These are phyloP conservation scores for Scolopax mira DNA, from an alignment of 2,113 vertebrate species.

Conservation along the genomic window DNA sequence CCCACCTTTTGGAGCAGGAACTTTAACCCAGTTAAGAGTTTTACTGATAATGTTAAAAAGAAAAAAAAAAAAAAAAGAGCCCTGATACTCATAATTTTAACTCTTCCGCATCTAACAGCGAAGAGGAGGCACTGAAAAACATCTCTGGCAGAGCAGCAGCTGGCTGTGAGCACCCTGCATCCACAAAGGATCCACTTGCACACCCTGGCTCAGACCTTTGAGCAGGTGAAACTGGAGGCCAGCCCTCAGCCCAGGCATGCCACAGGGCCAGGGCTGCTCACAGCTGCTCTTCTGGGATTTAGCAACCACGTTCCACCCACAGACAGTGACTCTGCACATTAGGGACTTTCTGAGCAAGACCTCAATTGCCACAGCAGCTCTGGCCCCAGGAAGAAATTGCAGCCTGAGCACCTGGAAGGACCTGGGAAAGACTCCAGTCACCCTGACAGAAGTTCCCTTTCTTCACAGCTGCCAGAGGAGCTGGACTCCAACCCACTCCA, in stretches of 20 bases:
- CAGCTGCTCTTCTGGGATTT: not conserved
- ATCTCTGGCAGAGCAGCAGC: not conserved
- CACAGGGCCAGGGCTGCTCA: accelerated
- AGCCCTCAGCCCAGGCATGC: accelerated
- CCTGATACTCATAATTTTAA: not conserved
- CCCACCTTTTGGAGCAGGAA: slow-evolving; percentile 36
- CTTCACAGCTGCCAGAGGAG: not conserved
- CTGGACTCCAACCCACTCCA: not conserved
- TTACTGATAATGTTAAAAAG: not conserved
- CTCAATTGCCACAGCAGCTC: not conserved
- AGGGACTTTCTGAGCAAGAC: not conserved
- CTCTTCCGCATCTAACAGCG: not conserved
- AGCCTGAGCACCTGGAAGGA: not conserved
- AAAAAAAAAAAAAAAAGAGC: too few relatives aligned
- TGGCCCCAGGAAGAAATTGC: not conserved
- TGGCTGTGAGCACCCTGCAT: accelerated
- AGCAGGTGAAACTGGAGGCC: not conserved
- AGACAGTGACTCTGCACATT: not conserved
- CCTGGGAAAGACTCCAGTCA: not conserved
- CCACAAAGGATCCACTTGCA: accelerated
- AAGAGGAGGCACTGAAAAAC: not conserved
- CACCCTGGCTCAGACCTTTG: accelerated
- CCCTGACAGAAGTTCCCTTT: not conserved
- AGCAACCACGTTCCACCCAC: not conserved
- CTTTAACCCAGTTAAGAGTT: slow-evolving; percentile 32